A percentile compares a stretch with the other conserved stretches of the same genome.
Evolutionary conservation across 2,113 vertebrate genomes (phyloP).

Genomic region (Leucoraja erinaceus): DNA sequence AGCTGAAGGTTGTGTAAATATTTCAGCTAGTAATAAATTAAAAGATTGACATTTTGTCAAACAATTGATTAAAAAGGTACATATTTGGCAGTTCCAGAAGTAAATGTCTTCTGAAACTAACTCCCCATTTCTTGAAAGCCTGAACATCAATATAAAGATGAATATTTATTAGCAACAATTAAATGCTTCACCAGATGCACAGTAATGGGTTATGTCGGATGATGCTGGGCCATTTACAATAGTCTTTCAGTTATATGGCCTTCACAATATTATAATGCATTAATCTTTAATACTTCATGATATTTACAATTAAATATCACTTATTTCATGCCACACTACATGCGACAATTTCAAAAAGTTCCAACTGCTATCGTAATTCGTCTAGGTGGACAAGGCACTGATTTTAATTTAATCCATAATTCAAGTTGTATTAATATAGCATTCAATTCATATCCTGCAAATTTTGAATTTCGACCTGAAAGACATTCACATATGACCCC

Average conservation of each 20-base stretch:
- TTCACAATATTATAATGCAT: no score
- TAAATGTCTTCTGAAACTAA: not conserved
- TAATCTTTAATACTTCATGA: not conserved
- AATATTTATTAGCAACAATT: constrained; percentile 3
- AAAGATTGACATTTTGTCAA: not conserved
- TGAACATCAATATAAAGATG: not conserved
- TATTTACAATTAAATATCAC: not conserved
- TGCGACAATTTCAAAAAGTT: not conserved
- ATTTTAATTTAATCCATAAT: not conserved
- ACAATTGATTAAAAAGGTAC: not conserved
- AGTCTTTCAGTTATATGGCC: constrained; percentile 26
- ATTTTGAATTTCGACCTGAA: constrained; percentile 31
- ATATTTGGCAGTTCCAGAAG: not conserved
- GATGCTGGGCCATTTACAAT: constrained; percentile 30
- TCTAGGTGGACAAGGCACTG: no score
- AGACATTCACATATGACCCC: constrained; percentile 53
- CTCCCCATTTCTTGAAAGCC: not conserved
- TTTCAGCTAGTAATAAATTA: constrained; percentile 10
- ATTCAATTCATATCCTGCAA: not conserved
- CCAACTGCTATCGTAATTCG: not conserved
- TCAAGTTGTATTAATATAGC: not conserved
- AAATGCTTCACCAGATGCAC: constrained; percentile 21
- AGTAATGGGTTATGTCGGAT: constrained; percentile 22
- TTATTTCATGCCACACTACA: no score
- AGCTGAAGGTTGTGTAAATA: not conserved